Conservation (phyloP, 2,888 invertebrate genomes). For the Panzeria rudis region DNA sequence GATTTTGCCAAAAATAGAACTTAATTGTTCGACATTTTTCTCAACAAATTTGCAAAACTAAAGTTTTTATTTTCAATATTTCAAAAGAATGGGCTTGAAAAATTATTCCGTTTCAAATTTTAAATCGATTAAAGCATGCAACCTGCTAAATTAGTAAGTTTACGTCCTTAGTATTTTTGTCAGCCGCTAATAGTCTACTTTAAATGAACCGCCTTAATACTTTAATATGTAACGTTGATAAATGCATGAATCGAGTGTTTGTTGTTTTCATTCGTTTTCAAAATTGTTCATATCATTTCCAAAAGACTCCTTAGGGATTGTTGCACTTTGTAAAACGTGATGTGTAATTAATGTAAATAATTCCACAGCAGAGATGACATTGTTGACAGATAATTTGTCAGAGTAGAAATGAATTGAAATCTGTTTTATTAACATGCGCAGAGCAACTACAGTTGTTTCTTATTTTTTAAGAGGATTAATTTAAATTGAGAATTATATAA, state of each 20-base stretch:
- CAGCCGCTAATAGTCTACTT: too few relatives aligned
- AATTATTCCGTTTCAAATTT: too few relatives aligned
- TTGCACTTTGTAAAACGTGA: constrained; percentile 78
- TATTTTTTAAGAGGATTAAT: not conserved
- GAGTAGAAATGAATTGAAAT: constrained; percentile 40
- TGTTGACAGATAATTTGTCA: constrained; percentile 55
- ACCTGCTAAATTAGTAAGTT: too few relatives aligned
- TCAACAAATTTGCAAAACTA: too few relatives aligned
- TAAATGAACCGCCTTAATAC: constrained; percentile 2
- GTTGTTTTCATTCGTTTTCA: constrained; percentile 2
- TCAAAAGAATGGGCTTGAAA: too few relatives aligned
- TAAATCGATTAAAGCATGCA: not conserved
- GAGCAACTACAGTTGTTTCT: not conserved
- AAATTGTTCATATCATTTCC: constrained; percentile 39
- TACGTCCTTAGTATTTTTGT: too few relatives aligned
- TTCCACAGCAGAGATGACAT: constrained; percentile 56
- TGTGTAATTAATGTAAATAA: constrained; percentile 80
- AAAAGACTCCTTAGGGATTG: constrained; percentile 77
- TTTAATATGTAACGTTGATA: constrained; percentile 14
- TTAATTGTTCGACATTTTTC: too few relatives aligned
- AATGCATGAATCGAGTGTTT: constrained; percentile 11
- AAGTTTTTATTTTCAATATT: too few relatives aligned
- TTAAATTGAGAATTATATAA: not conserved
- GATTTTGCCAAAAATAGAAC: too few relatives aligned
- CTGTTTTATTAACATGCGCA: constrained; percentile 33